These are phyloP conservation scores for Nephrotoma appendiculata DNA, from an alignment of 2,888 invertebrate species.

Conservation along the genomic window DNA sequence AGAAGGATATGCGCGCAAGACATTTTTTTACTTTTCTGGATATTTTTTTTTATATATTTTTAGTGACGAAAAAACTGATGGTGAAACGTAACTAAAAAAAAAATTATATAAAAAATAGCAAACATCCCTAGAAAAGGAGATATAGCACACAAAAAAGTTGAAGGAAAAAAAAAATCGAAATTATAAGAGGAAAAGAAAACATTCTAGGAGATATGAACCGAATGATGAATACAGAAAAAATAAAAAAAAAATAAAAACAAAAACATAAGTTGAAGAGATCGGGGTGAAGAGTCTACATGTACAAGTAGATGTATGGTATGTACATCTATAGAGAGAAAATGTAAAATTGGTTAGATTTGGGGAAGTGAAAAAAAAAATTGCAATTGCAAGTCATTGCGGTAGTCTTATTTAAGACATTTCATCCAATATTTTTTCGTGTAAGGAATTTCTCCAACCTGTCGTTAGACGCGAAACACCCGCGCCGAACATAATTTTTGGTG, in stretches of 20 bases:
- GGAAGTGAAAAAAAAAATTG: background rate
- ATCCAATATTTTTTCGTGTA: background rate
- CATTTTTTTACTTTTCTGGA: background rate
- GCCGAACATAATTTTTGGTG: background rate
- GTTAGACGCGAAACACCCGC: background rate
- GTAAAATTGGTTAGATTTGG: background rate
- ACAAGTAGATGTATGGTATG: background rate
- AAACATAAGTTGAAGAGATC: background rate
- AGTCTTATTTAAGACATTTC: background rate
- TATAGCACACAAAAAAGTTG: slow-evolving; percentile 1
- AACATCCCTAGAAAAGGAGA: background rate
- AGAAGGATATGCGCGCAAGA: slow-evolving; percentile 4
- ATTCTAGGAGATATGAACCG: slow-evolving; percentile 3
- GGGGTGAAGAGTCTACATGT: background rate
- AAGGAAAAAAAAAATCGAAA: background rate
- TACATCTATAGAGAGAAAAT: background rate
- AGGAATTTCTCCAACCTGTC: too few relatives aligned
- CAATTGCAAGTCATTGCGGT: background rate
- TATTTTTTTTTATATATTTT: background rate
- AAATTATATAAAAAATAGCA: background rate
- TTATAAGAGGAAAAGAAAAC: background rate
- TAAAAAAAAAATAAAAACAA: background rate
- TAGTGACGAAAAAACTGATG: slow-evolving; percentile 3
- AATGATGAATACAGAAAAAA: background rate
- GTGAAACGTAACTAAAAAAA: background rate